Evolutionary conservation across 2,113 vertebrate species (phyloP).

Genomic region (Pao palembangensis): DNA sequence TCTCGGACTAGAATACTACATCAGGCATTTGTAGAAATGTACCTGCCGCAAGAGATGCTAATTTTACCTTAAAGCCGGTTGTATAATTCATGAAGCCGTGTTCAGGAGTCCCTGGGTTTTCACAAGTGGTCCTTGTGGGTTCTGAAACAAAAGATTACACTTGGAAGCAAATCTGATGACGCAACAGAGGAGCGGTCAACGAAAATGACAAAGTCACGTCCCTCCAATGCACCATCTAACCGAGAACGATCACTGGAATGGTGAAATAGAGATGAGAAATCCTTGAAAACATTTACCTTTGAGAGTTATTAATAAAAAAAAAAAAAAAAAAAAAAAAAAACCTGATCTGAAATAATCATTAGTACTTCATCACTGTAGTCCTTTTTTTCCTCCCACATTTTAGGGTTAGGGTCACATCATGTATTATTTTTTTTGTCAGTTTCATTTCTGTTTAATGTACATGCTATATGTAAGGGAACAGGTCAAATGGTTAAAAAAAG

Average conservation of each 20-base stretch:
- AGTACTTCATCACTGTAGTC: too few relatives aligned
- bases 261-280: too few relatives aligned
- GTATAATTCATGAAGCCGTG: constrained; percentile 93
- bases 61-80: constrained; percentile 91
- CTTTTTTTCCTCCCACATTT: too few relatives aligned
- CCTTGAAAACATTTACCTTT: too few relatives aligned
- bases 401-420: too few relatives aligned
- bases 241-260: constrained; percentile 27
- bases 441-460: too few relatives aligned
- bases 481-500: too few relatives aligned
- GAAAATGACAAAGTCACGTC: constrained; percentile 43
- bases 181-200: constrained; percentile 31
- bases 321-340: too few relatives aligned
- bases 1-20: neutral
- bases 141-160: constrained; percentile 73
- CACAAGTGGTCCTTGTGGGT: constrained; percentile 87
- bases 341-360: too few relatives aligned
- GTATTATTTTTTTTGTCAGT: too few relatives aligned
- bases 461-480: too few relatives aligned
- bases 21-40: neutral
- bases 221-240: constrained; percentile 27
- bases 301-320: too few relatives aligned
- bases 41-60: neutral
- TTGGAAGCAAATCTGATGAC: constrained; percentile 34
- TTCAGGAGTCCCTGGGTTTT: constrained; percentile 89